phyloP scores from a whole-genome alignment of 2,113 vertebrate species.

The Halcyon senegalensis region DNA sequence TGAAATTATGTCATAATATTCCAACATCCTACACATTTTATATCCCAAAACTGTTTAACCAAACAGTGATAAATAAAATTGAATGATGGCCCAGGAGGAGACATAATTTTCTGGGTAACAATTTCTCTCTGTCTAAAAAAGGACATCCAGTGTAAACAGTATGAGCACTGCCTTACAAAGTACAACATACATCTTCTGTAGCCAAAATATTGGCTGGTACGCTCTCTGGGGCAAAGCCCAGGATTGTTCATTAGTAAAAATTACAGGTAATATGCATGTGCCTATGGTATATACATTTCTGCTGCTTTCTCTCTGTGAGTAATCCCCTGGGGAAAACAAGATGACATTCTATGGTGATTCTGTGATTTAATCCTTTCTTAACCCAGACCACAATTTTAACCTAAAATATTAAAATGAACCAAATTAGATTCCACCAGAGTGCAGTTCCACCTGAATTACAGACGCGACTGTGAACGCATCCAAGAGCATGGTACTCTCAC shows the following conservation, averaged over 20 bases:
- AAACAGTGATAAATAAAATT: background rate
- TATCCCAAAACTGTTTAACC: background rate
- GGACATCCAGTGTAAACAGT: background rate
- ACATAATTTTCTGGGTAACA: background rate
- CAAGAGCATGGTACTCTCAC: background rate
- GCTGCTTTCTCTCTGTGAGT: background rate
- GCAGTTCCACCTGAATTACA: background rate
- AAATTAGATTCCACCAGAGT: background rate
- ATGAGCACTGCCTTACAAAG: background rate
- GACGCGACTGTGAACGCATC: background rate
- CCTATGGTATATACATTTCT: background rate
- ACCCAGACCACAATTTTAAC: background rate
- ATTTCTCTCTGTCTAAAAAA: background rate
- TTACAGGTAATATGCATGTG: background rate
- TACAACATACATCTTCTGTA: background rate
- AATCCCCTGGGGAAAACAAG: background rate
- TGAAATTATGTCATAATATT: background rate
- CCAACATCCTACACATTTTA: background rate
- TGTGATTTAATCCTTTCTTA: background rate
- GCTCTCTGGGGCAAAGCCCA: background rate
- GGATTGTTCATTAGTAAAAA: background rate
- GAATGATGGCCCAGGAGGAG: background rate
- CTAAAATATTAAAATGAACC: background rate
- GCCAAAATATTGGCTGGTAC: background rate
- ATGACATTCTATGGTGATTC: background rate